These are phyloP conservation scores for Sphyrna mokarran DNA, from an alignment of 2,113 vertebrate species.

Conservation along the genomic window DNA sequence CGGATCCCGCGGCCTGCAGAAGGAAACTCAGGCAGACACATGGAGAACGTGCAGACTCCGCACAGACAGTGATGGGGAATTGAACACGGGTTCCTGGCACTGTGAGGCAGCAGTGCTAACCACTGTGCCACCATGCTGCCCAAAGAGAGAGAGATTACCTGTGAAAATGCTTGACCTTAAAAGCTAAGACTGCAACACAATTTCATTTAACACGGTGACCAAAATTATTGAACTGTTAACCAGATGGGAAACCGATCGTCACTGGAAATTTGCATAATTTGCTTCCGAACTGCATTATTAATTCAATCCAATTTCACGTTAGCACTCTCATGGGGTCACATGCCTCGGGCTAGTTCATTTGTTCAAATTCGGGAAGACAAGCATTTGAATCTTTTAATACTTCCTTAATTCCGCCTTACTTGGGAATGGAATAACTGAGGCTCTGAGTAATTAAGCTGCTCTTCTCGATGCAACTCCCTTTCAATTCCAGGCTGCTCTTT, in stretches of 20 bases:
- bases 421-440: not conserved
- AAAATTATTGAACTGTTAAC: not conserved
- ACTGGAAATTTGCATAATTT: not conserved
- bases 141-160: not conserved
- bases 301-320: not conserved
- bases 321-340: not conserved
- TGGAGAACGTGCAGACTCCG: too few species aligned
- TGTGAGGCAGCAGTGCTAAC: too few species aligned
- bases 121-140: too few species aligned
- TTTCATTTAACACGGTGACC: not conserved
- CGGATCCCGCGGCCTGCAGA: too few species aligned
- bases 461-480: not conserved
- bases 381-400: not conserved
- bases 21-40: too few species aligned
- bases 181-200: not conserved
- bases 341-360: not conserved
- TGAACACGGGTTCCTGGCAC: too few species aligned
- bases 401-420: not conserved
- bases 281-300: not conserved
- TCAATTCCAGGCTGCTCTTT: not conserved
- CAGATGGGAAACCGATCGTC: not conserved
- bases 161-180: not conserved
- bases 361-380: not conserved
- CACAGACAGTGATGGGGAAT: too few species aligned
- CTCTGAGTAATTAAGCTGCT: not conserved